Conservation (phyloP, 2,113 vertebrate species). For the Sapajus apella region DNA sequence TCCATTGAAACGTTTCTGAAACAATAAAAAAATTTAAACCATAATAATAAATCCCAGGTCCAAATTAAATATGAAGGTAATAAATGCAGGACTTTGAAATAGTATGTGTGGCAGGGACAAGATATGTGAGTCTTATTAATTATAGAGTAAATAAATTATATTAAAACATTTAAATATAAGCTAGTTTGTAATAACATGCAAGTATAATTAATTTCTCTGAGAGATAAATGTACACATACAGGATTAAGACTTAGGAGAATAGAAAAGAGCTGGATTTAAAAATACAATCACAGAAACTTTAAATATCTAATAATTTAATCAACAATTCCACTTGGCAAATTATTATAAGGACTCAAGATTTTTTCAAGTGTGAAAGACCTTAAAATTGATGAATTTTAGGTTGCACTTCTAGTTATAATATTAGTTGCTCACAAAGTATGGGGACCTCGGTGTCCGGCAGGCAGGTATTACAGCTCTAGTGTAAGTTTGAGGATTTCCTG, state of each 20-base stretch:
- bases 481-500: not conserved
- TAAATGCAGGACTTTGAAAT: not conserved
- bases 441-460: not conserved
- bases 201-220: not conserved
- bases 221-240: not conserved
- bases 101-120: not conserved
- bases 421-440: not conserved
- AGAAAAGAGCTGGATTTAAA: not conserved
- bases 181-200: not conserved
- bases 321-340: not conserved
- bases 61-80: not conserved
- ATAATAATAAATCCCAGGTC: not conserved
- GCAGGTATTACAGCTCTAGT: accelerated
- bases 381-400: not conserved
- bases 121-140: not conserved
- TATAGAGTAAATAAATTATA: not conserved
- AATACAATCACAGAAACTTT: not conserved
- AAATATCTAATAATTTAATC: not conserved
- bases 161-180: not conserved
- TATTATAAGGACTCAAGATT: not conserved
- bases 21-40: conserved; percentile 3
- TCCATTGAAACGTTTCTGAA: not conserved
- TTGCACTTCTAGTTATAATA: not conserved
- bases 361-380: not conserved
- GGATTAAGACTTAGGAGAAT: not conserved